Percentiles rank a stretch among this genome's conserved stretches.
These are phyloP conservation scores for Amblyjoppa fuscipennis DNA, from an alignment of 2,888 invertebrate genomes.

Conservation along the genomic window DNA sequence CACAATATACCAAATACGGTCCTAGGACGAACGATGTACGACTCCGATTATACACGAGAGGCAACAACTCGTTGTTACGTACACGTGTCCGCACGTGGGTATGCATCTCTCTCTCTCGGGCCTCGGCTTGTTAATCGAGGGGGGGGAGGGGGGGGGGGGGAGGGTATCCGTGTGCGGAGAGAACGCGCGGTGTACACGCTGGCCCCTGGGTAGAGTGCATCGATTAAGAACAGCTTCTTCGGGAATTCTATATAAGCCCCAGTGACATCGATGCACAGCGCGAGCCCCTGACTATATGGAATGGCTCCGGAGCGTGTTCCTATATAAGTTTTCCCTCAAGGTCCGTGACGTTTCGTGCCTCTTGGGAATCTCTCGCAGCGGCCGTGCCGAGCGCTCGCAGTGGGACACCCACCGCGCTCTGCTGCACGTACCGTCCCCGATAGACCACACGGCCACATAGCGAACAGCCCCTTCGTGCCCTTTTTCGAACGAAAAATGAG, in stretches of 20 bases:
- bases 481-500: no score
- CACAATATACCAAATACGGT: slow-evolving; percentile 76
- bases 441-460: no score
- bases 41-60: slow-evolving; percentile 67
- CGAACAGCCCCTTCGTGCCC: no score
- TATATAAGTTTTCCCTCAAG: slow-evolving; percentile 38
- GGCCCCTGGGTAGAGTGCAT: neutral
- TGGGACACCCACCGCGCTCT: no score
- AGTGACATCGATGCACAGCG: slow-evolving; percentile 55
- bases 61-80: slow-evolving; percentile 59
- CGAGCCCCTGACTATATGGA: slow-evolving; percentile 31
- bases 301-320: slow-evolving; percentile 32
- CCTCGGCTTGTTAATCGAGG: slow-evolving; percentile 19
- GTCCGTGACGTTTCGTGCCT: slow-evolving; percentile 48
- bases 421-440: no score
- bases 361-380: slow-evolving; percentile 28
- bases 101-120: slow-evolving; percentile 14
- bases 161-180: no score
- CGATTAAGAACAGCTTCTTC: slow-evolving; percentile 57
- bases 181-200: neutral
- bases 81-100: slow-evolving; percentile 38
- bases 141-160: neutral
- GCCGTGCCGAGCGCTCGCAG: no score
- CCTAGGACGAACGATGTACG: slow-evolving; percentile 67
- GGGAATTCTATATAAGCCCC: slow-evolving; percentile 55